These are phyloP conservation scores for Sinotaia quadrata DNA, from an alignment of 2,888 invertebrate genomes.

Conservation along the genomic window DNA sequence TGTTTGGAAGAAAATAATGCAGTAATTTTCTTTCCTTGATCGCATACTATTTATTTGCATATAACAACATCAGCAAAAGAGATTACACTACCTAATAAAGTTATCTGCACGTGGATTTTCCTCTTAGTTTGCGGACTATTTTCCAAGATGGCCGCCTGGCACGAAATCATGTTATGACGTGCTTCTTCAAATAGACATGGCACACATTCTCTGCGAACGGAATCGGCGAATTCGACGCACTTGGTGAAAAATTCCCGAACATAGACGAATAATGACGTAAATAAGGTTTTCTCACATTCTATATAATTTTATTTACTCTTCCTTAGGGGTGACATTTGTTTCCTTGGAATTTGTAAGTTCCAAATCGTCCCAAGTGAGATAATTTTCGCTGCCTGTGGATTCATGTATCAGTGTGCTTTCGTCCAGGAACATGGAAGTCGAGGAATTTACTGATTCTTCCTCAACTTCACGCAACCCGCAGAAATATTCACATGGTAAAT, in stretches of 20 bases:
- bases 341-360: not conserved
- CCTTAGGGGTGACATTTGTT: not conserved
- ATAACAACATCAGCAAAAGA: not conserved
- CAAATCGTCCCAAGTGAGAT: not conserved
- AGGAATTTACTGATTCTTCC: not conserved
- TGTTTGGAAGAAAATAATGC: no score
- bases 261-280: not conserved
- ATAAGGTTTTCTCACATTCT: no score
- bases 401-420: slow-evolving; percentile 3
- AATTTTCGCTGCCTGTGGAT: not conserved
- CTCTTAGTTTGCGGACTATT: slow-evolving; percentile 24
- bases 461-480: not conserved
- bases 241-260: not conserved
- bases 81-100: no score
- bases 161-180: slow-evolving; percentile 28
- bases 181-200: slow-evolving; percentile 20
- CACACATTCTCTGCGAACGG: not conserved
- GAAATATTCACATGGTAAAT: slow-evolving; percentile 1
- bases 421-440: slow-evolving; percentile 1
- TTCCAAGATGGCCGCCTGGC: slow-evolving; percentile 28
- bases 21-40: not conserved
- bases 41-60: not conserved
- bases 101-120: no score
- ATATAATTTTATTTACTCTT: no score
- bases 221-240: not conserved